phyloP scores from a whole-genome alignment of 2,888 invertebrate species.

The Apotomis betuletana region DNA sequence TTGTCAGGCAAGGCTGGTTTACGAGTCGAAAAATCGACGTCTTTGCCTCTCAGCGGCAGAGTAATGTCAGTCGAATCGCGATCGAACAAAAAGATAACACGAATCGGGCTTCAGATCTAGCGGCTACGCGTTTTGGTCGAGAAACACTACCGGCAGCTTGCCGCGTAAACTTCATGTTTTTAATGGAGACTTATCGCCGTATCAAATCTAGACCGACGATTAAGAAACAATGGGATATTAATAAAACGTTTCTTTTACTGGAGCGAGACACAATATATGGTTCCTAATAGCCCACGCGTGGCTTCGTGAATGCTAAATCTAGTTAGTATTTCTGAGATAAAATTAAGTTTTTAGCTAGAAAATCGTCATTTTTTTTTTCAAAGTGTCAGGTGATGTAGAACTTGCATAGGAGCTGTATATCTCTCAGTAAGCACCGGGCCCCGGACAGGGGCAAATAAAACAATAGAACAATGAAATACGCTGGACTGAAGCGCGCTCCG shows the following conservation, averaged over 20 bases:
- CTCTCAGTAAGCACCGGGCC: conserved; percentile 57
- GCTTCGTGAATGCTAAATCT: not conserved
- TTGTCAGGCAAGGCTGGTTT: conserved; percentile 58
- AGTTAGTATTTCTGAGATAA: not conserved
- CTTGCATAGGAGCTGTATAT: conserved; percentile 52
- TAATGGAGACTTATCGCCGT: conserved; percentile 74
- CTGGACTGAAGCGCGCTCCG: conserved; percentile 62
- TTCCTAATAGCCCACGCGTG: conserved; percentile 3
- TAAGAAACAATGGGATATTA: conserved; percentile 80
- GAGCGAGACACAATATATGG: conserved; percentile 65
- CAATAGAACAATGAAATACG: conserved; percentile 72
- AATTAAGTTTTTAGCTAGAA: not conserved
- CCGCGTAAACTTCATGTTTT: conserved; percentile 71
- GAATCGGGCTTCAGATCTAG: conserved; percentile 69
- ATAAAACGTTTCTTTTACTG: conserved; percentile 66
- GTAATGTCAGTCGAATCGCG: conserved; percentile 66
- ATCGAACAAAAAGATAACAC: conserved; percentile 68
- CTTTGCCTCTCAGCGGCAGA: conserved; percentile 57
- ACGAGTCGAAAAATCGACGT: conserved; percentile 67
- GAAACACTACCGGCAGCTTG: conserved; percentile 68
- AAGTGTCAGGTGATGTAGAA: conserved; percentile 54
- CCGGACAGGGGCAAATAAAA: conserved; percentile 65
- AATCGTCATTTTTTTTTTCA: conserved; percentile 44
- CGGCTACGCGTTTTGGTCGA: conserved; percentile 64
- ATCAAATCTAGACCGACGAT: conserved; percentile 74